phyloP scores from a whole-genome alignment of 23 tunicate species.

The Halocynthia aurantium region DNA sequence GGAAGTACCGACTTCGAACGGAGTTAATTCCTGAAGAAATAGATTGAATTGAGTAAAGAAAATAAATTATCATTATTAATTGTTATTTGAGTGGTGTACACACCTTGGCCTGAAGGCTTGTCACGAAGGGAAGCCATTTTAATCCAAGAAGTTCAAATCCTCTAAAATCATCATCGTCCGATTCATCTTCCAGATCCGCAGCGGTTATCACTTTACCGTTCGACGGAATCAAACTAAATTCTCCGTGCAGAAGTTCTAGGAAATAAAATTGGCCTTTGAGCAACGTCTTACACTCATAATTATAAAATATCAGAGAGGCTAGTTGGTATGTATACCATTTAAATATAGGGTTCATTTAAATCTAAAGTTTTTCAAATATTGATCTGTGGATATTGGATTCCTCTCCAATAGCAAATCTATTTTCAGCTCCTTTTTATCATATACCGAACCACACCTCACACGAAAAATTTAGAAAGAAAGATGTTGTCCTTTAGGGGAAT shows the following conservation, averaged over 20 bases:
- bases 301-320: no score
- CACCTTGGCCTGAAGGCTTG: slow-evolving; percentile 43
- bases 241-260: slow-evolving; percentile 49
- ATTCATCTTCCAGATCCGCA: slow-evolving; percentile 23
- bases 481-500: no score
- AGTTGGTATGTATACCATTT: no score
- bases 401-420: neutral
- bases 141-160: slow-evolving; percentile 74
- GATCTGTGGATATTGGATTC: neutral
- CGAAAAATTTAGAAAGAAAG: no score
- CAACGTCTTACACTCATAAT: no score
- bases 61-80: neutral
- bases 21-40: slow-evolving; percentile 44
- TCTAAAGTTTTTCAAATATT: neutral
- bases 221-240: slow-evolving; percentile 15
- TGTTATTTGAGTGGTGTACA: neutral
- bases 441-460: no score
- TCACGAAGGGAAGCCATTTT: slow-evolving; percentile 34
- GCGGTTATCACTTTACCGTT: no score
- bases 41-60: neutral
- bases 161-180: slow-evolving; percentile 18
- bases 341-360: no score
- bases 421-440: no score
- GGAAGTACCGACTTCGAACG: slow-evolving; percentile 69
- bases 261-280: neutral